Percentiles rank a stretch among this genome's conserved stretches.
These are phyloP conservation scores for Gymnarchus niloticus DNA, from an alignment of 2,113 vertebrate species.

Conservation along the genomic window DNA sequence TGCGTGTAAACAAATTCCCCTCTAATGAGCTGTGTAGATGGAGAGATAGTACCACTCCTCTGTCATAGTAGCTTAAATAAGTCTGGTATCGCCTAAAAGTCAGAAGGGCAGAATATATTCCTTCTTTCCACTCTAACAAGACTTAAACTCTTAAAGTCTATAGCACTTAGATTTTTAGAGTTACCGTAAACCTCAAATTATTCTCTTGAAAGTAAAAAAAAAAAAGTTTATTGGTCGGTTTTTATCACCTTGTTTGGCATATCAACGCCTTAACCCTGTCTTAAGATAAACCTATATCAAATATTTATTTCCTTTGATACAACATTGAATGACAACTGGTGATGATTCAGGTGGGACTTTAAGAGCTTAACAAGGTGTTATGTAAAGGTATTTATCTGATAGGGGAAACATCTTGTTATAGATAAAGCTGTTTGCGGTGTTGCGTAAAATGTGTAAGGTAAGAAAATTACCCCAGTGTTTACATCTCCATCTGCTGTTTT, in stretches of 20 bases:
- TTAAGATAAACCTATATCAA: neutral
- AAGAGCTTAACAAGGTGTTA: constrained; percentile 39
- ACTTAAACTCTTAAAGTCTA: neutral
- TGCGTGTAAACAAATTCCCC: constrained; percentile 65
- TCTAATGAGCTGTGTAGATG: constrained; percentile 53
- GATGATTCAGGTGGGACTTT: neutral
- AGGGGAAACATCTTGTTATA: constrained; percentile 42
- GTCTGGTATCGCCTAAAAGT: neutral
- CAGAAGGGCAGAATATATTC: constrained; percentile 9
- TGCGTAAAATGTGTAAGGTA: neutral
- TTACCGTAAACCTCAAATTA: neutral
- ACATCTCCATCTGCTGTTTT: neutral
- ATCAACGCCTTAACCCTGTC: neutral
- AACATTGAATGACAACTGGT: neutral
- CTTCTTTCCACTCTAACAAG: neutral
- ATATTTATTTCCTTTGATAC: neutral
- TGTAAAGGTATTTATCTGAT: constrained; percentile 50
- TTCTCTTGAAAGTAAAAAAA: neutral
- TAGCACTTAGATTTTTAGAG: neutral
- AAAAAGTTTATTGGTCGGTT: neutral
- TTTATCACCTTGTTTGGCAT: neutral
- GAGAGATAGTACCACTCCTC: constrained; percentile 14
- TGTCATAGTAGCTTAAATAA: constrained; percentile 7
- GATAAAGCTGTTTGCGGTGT: neutral
- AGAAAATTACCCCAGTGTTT: neutral